Evolutionary conservation across 2,113 vertebrate species (phyloP), one percentile per base, ranked within the genome.

Genomic region (Eublepharis macularius): DNA sequence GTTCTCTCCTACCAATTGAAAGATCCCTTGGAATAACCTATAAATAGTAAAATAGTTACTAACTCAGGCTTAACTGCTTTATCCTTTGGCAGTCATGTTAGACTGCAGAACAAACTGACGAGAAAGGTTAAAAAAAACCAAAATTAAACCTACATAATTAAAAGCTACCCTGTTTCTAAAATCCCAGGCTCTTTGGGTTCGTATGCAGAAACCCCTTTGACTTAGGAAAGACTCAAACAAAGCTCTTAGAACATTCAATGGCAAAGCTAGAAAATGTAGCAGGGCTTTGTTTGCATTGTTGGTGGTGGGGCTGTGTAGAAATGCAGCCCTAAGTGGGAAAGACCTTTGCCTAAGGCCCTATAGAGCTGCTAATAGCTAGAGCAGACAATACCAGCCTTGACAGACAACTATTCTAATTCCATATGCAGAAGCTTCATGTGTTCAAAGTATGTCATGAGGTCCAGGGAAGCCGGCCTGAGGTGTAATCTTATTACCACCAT

Each of bases 161-260:
- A n/a, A n/a, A n/a, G n/a, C n/a, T n/a, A n/a, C n/a, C n/a, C n/a
- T 0, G 26, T 0, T 3, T 12, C 24, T 26, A 5, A 29, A 54
- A 41, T 24, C n/a, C 0, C 4, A 79, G 0, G 4, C 24, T 60
- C 3, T 0, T 2, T 2, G 36, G 1, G 47, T 83, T 29, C 24
- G 60, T 12, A 36, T 45, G 77, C 16, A 80, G 81, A 54, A 0
- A 0, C 39, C 41, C 0, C 17, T 76, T 73, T 34, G 45, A 3
- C 6, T 21, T 63, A 82, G 49, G 36, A 19, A 54, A 19, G 47
- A 57, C 1, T 16, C 14, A 51, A 17, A 41, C n/a, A n/a, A 43
- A 72, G 21, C 45, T 34, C 68, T 10, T 41, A 81, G 4, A 79
- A 3, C 4, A 0, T 45, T 39, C 76, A 45, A n/a, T 0, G 57